Conservation (phyloP, 2,888 invertebrate genomes). For the Sepiola atlantica region DNA sequence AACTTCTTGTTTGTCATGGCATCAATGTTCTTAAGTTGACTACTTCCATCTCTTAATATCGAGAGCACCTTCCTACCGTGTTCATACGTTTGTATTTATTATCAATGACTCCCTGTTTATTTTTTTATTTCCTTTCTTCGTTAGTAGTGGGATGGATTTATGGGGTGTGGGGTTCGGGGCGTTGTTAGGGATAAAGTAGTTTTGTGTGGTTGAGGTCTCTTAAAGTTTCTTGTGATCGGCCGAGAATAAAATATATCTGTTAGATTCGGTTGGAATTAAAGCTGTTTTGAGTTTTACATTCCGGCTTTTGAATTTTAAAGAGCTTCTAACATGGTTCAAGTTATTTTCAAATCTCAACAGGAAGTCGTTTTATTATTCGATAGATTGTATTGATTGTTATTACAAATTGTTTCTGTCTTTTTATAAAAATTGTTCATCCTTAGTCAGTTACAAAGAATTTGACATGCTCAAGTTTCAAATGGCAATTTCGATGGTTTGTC, state of each 20-base stretch:
- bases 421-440: background rate
- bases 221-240: background rate
- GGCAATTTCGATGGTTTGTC: too few species aligned
- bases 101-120: background rate
- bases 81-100: background rate
- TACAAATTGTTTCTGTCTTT: background rate
- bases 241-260: background rate
- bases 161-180: background rate
- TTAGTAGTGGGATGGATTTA: too few species aligned
- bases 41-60: slow-evolving; percentile 35
- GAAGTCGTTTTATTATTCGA: background rate
- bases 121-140: background rate
- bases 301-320: background rate
- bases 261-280: background rate
- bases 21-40: background rate
- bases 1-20: slow-evolving; percentile 24
- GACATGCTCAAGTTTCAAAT: too few species aligned
- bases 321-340: background rate
- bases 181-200: background rate
- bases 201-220: background rate
- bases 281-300: background rate
- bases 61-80: background rate
- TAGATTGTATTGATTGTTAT: background rate
- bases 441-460: too few species aligned
- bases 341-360: background rate